Evolutionary conservation across 1,140 invertebrate species (phyloP).

Genomic region (Agrilus planipennis): DNA sequence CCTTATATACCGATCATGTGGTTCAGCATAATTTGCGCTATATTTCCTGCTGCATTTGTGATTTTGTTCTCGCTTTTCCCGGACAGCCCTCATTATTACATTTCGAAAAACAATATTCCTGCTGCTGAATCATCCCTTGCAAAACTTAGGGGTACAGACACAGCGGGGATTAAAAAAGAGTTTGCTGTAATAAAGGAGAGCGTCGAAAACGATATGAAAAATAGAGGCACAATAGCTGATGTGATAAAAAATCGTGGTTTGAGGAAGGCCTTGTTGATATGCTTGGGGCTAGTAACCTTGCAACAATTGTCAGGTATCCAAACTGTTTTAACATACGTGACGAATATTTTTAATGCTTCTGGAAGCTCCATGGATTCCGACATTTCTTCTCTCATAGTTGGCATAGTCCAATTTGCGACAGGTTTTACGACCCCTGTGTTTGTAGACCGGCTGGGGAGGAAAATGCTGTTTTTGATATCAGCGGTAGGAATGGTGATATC

Average conservation of each 20-base stretch:
- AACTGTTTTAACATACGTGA: too few relatives aligned
- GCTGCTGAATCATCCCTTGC: slow-evolving; percentile 48
- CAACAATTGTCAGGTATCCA: slow-evolving; percentile 72
- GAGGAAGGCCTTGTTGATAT: slow-evolving; percentile 55
- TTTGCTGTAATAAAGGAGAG: slow-evolving; percentile 38
- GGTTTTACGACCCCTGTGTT: too few relatives aligned
- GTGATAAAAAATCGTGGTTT: slow-evolving; percentile 4
- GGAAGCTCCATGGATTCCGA: too few relatives aligned
- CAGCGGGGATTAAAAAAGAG: slow-evolving; percentile 42
- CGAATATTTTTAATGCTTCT: too few relatives aligned
- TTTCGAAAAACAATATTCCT: slow-evolving; percentile 43
- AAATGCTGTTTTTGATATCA: too few relatives aligned
- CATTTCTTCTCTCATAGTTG: too few relatives aligned
- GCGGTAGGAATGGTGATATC: too few relatives aligned
- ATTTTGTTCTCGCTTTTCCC: slow-evolving; percentile 40
- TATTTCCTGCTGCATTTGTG: slow-evolving; percentile 38
- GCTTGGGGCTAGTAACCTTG: slow-evolving; percentile 68
- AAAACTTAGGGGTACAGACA: slow-evolving; percentile 42
- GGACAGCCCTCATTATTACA: slow-evolving; percentile 61
- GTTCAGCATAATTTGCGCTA: slow-evolving; percentile 36
- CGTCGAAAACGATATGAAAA: not conserved
- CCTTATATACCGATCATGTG: slow-evolving; percentile 40
- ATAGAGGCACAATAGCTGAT: slow-evolving; percentile 1
- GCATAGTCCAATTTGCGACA: too few relatives aligned
- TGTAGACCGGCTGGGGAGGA: too few relatives aligned